Evolutionary conservation across 2,113 vertebrate species (phyloP), one percentile per base, ranked within the genome.

Genomic region (Lates calcarifer): DNA sequence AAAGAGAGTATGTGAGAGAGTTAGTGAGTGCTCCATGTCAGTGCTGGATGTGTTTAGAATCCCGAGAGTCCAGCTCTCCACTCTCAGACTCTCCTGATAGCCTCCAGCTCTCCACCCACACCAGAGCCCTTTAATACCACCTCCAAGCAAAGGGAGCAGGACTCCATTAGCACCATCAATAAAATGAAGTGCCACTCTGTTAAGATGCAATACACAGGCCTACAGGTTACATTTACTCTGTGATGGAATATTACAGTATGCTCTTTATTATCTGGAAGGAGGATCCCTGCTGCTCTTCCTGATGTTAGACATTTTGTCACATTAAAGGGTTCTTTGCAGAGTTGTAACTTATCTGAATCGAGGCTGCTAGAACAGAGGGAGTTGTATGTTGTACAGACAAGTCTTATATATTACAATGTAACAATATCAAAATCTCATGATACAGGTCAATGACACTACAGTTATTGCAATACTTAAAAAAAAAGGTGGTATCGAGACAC

Each of bases 91-190:
- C 60, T 72, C 41, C n/a, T 5, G n/a, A 53, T 29, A 61, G 75
- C 74, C 84, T 51, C 26, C 26, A n/a, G 86, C 66, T 65, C 77
- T 60, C 45, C 81, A 71, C 69, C 63, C 71, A 61, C 83, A 55
- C 62, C 71, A 9, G 53, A 45, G n/a, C 62, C 62, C 68, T 75
- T 83, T 67, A 84, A 61, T 39, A 8, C 31, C 47, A 29, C 58
- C 86, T 85, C 86, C 63, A 29, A 62, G 63, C n/a, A 82, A 74
- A 62, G 58, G 80, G 72, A 79, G 55, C 64, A 39, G 66, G 65
- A 61, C 81, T 87, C 83, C 92, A 86, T 89, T 87, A 80, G 82
- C 72, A 51, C 20, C 74, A 70, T 77, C 43, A 86, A 87, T 73
- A 83, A 76, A 56, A 31, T 2, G 4, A 33, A 20, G 24, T 29